Percentiles rank a stretch among this genome's conserved stretches.
Conservation (phyloP, 2,888 invertebrate species). For the Harmothoe impar region DNA sequence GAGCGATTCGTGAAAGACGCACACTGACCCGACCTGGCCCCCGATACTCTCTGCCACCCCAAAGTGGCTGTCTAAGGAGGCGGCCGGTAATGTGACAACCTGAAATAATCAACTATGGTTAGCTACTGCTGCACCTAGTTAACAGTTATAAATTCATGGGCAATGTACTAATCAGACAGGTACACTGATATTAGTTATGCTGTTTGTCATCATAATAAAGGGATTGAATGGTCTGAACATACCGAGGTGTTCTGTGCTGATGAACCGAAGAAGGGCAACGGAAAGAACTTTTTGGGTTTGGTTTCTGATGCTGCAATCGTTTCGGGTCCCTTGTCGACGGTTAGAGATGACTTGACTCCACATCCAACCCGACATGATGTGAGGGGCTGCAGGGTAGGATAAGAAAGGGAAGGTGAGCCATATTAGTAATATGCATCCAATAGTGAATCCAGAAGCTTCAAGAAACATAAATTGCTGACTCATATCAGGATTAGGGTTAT, state of each 20-base stretch:
- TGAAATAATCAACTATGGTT: too few relatives aligned
- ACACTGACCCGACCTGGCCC: conserved; percentile 85
- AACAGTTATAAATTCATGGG: too few relatives aligned
- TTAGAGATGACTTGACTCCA: conserved; percentile 40
- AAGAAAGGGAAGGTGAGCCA: not conserved
- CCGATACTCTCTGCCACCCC: conserved; percentile 85
- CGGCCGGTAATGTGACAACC: conserved; percentile 84
- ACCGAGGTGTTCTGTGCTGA: conserved; percentile 46
- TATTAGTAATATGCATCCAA: not conserved
- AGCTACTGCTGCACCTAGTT: too few relatives aligned
- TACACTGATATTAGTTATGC: too few relatives aligned
- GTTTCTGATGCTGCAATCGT: conserved; percentile 7
- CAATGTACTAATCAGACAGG: too few relatives aligned
- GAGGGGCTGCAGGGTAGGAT: conserved; percentile 63
- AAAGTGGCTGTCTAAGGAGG: conserved; percentile 86
- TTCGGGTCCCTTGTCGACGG: conserved; percentile 39
- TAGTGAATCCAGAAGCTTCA: not conserved
- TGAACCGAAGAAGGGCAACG: not conserved
- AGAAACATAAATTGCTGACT: not conserved
- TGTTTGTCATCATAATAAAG: too few relatives aligned
- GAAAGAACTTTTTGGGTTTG: conserved; percentile 36
- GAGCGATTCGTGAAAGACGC: conserved; percentile 85
- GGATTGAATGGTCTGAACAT: too few relatives aligned
- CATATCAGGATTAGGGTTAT: not conserved
- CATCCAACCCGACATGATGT: conserved; percentile 64